Percentiles rank a stretch among this genome's conserved stretches.
phyloP scores from a whole-genome alignment of 2,888 invertebrate genomes.

The Mythimna pallens region DNA sequence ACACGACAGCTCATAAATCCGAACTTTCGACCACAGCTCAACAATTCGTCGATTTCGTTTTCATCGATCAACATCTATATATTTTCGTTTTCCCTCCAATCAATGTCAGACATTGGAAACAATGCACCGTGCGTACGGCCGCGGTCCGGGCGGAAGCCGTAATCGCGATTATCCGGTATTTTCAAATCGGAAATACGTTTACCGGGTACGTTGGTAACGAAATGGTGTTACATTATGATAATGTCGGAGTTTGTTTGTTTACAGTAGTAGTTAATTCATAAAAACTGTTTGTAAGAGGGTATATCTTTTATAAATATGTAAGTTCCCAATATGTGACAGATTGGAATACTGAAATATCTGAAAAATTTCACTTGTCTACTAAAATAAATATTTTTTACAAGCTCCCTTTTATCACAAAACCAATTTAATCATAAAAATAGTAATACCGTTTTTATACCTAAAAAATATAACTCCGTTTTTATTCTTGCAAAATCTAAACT shows the following conservation, averaged over 20 bases:
- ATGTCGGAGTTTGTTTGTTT: conserved; percentile 22
- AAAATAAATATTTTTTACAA: conserved; percentile 1
- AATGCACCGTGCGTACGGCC: conserved; percentile 69
- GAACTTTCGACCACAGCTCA: conserved; percentile 28
- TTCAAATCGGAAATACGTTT: conserved; percentile 71
- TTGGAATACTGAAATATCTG: neutral
- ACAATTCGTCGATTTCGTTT: conserved; percentile 51
- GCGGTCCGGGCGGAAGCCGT: conserved; percentile 70
- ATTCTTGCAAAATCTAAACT: no score
- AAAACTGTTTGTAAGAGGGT: neutral
- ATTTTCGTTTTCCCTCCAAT: conserved; percentile 53
- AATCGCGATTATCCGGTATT: conserved; percentile 76
- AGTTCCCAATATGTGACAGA: neutral
- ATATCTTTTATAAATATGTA: neutral
- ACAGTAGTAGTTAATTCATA: neutral
- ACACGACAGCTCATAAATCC: conserved; percentile 26
- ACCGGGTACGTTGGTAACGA: conserved; percentile 55
- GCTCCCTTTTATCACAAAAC: neutral
- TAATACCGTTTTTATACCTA: neutral
- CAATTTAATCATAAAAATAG: neutral
- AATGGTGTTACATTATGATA: conserved; percentile 50
- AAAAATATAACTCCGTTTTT: neutral
- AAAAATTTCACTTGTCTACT: neutral
- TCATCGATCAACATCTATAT: conserved; percentile 57
- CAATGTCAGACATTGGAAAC: conserved; percentile 66